A percentile compares a stretch with the other conserved stretches of the same genome.
Evolutionary conservation across 2,113 vertebrate species (phyloP).

Genomic region (Lota lota): DNA sequence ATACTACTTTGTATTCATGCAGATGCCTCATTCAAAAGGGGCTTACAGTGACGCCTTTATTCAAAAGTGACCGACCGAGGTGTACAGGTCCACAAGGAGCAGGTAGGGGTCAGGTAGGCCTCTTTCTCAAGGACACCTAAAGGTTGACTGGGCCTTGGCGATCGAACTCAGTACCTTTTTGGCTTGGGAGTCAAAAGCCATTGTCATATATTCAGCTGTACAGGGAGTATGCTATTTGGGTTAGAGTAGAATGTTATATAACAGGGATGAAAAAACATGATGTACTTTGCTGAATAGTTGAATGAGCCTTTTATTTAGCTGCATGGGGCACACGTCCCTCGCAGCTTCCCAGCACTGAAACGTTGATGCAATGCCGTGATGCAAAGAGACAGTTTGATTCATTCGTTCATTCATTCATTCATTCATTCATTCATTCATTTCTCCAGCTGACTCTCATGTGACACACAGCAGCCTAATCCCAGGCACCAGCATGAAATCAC

Average conservation of each 20-base stretch:
- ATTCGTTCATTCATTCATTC: neutral
- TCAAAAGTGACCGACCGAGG: too few species aligned
- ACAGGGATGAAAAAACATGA: neutral
- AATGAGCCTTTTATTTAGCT: neutral
- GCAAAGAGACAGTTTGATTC: neutral
- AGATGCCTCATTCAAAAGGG: too few species aligned
- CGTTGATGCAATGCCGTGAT: neutral
- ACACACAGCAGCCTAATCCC: constrained; percentile 8
- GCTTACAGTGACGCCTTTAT: too few species aligned
- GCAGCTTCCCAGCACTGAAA: neutral
- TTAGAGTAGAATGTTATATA: neutral
- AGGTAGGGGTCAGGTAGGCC: too few species aligned
- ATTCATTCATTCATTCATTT: neutral
- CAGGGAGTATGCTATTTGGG: too few species aligned
- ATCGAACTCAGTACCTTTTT: too few species aligned
- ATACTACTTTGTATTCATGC: too few species aligned
- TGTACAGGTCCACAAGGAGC: too few species aligned
- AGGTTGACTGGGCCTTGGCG: too few species aligned
- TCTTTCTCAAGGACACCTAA: too few species aligned
- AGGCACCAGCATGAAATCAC: neutral
- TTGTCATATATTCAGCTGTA: too few species aligned
- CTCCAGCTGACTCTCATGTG: constrained; percentile 47
- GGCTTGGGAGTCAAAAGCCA: too few species aligned
- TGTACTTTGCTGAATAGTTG: neutral
- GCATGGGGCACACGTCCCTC: neutral